A percentile compares a stretch with the other conserved stretches of the same genome.
phyloP scores from a whole-genome alignment of 2,113 vertebrate genomes.

The Dinomys branickii region DNA sequence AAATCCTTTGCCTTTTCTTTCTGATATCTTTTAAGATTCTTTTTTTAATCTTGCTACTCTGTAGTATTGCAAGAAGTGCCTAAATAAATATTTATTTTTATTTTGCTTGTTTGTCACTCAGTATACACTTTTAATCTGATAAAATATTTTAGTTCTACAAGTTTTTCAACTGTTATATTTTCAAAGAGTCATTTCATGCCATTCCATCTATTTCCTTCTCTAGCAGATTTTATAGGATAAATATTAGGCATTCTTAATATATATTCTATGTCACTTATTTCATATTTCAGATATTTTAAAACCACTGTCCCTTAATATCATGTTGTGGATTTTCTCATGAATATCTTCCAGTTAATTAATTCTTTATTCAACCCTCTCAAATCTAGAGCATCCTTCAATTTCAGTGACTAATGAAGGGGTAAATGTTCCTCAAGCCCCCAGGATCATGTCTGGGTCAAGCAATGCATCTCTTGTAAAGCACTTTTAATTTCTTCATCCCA shows the following conservation, averaged over 20 bases:
- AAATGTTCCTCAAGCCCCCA: neutral
- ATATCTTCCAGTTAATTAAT: constrained; percentile 52
- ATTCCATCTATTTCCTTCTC: neutral
- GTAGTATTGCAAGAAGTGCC: neutral
- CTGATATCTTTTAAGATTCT: neutral
- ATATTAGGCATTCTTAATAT: neutral
- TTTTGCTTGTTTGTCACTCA: neutral
- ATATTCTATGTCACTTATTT: neutral
- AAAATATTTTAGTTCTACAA: constrained; percentile 32
- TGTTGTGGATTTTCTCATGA: constrained; percentile 42
- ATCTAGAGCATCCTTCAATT: constrained; percentile 26
- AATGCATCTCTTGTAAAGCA: neutral
- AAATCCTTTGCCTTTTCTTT: neutral
- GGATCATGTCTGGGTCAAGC: neutral
- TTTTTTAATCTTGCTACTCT: neutral
- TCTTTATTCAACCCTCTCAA: constrained; percentile 39
- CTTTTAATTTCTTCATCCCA: neutral
- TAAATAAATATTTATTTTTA: constrained; percentile 38
- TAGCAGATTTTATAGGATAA: neutral
- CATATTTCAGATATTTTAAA: constrained; percentile 40
- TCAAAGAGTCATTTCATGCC: neutral
- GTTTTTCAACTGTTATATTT: neutral
- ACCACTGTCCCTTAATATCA: neutral
- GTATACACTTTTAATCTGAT: constrained; percentile 39
- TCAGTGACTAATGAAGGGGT: constrained; percentile 3